Percentiles rank a stretch among this genome's conserved stretches.
Conservation (phyloP, 2,888 invertebrate genomes). For the Parnassius orleans region DNA sequence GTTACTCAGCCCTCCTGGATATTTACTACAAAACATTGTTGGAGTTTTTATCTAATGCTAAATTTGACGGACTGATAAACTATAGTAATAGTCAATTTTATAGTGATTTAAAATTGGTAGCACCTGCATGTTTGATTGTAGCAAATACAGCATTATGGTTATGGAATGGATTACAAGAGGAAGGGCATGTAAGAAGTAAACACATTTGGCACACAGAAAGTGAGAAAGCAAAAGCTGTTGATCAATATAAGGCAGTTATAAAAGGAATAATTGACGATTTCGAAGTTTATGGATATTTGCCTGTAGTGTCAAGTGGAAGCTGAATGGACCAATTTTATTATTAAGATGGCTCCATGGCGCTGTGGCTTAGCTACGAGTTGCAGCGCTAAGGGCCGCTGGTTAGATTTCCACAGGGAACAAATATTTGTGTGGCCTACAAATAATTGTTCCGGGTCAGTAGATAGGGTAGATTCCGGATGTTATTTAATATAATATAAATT, state of each 20-base stretch:
- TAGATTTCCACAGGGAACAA: not conserved
- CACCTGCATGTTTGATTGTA: slow-evolving; percentile 60
- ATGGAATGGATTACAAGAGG: slow-evolving; percentile 61
- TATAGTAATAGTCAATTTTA: slow-evolving; percentile 54
- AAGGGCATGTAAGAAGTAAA: slow-evolving; percentile 68
- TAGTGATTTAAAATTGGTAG: slow-evolving; percentile 54
- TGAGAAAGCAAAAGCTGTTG: slow-evolving; percentile 48
- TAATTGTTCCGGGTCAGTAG: not conserved
- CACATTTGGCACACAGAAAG: slow-evolving; percentile 42
- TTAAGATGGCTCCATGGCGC: too few relatives aligned
- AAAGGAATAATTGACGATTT: slow-evolving; percentile 60
- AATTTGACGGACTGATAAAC: slow-evolving; percentile 39
- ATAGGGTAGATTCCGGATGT: too few relatives aligned
- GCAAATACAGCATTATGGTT: slow-evolving; percentile 71
- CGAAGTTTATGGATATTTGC: slow-evolving; percentile 46
- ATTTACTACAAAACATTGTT: slow-evolving; percentile 54
- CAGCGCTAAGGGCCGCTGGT: too few relatives aligned
- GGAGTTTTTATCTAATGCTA: slow-evolving; percentile 36
- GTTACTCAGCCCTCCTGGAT: slow-evolving; percentile 49
- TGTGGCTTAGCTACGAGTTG: too few relatives aligned
- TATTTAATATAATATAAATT: too few relatives aligned
- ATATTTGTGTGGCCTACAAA: not conserved
- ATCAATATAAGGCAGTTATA: slow-evolving; percentile 51
- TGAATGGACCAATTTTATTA: not conserved
- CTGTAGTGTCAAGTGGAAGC: not conserved